Evolutionary conservation across 2,797 vertebrate species (phyloP), one percentile per base, ranked within the genome.

Genomic region (Poecilia velifera): DNA sequence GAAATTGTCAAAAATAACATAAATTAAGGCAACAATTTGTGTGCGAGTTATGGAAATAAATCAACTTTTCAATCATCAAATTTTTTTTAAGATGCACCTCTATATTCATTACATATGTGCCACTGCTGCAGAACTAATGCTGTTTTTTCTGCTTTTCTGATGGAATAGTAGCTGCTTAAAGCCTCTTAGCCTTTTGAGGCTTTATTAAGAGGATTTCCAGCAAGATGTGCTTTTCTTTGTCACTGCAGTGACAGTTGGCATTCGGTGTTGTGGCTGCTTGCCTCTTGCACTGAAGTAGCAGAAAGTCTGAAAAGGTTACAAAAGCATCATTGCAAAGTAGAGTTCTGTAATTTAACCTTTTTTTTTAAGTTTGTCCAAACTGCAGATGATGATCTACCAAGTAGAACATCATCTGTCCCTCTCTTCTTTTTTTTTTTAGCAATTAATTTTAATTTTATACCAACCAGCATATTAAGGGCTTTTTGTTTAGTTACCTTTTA

Each of bases 161-260:
- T 43, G 76, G 66, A 79, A 28, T 51, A 49, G 75, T 77, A 76
- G 76, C 86, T 83, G 64, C 82, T 81, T 82, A 81, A 89, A 86
- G 74, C 75, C 80, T 86, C 66, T 82, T 79, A 82, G 84, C 82
- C 84, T 85, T 86, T 88, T 53, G 73, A 83, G 84, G 86, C 73
- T 89, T 90, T 89, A 89, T 85, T 85, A 85, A 76, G 76, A 82
- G 75, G 68, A 81, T 80, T 64, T 68, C 76, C 76, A 85, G 81
- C 87, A 73, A 59, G 36, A 39, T 75, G 81, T 72, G 72, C 76
- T 80, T 81, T 83, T 74, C 25, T 57, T 87, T 84, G 89, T 90
- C 92, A 77, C 86, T 84, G 85, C 86, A 81, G 90, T 34, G 34
- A 88, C 81, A 79, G 80, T 76, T 87, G 81, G 77, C 76, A 86